A percentile compares a stretch with the other conserved stretches of the same genome.
phyloP scores from a whole-genome alignment of 1,140 invertebrate genomes.

The Drosophila truncata region DNA sequence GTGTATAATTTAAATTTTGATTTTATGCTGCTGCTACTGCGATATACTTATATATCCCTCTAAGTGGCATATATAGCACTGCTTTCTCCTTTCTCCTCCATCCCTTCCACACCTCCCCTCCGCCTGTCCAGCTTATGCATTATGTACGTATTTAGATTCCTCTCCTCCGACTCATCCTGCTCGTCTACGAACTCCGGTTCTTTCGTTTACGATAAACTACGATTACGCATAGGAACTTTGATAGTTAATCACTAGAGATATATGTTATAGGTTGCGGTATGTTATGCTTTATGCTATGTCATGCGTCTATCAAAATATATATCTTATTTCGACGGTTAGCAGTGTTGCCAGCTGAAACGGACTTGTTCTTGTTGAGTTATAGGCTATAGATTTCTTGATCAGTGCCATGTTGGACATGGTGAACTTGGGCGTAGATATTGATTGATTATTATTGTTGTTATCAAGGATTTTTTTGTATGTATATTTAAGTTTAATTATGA shows the following conservation, averaged over 20 bases:
- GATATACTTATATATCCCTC: conserved; percentile 33
- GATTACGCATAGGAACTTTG: conserved; percentile 84
- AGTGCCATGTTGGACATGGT: conserved; percentile 72
- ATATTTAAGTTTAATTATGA: conserved; percentile 79
- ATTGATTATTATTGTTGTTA: conserved; percentile 40
- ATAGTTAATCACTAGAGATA: conserved; percentile 84
- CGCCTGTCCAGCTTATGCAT: conserved; percentile 49
- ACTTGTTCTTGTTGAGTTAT: conserved; percentile 72
- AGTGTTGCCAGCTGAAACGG: conserved; percentile 82
- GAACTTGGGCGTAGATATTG: conserved; percentile 31
- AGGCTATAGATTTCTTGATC: conserved; percentile 34
- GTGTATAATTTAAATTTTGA: conserved; percentile 62
- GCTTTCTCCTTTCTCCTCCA: background rate
- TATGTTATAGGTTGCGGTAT: conserved; percentile 58
- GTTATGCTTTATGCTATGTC: conserved; percentile 51
- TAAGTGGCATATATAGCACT: conserved; percentile 40
- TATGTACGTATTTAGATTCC: conserved; percentile 79
- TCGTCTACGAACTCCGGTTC: conserved; percentile 5
- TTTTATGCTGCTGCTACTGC: conserved; percentile 57
- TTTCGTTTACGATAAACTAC: conserved; percentile 68
- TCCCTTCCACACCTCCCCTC: conserved; percentile 7
- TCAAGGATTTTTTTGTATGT: conserved; percentile 64
- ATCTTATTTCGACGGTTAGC: conserved; percentile 52
- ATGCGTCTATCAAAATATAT: conserved; percentile 58
- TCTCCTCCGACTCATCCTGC: background rate